Percentiles rank a stretch among this genome's conserved stretches.
Evolutionary conservation across 1,140 invertebrate genomes (phyloP).

Genomic region (Pachypeltis micranthus): DNA sequence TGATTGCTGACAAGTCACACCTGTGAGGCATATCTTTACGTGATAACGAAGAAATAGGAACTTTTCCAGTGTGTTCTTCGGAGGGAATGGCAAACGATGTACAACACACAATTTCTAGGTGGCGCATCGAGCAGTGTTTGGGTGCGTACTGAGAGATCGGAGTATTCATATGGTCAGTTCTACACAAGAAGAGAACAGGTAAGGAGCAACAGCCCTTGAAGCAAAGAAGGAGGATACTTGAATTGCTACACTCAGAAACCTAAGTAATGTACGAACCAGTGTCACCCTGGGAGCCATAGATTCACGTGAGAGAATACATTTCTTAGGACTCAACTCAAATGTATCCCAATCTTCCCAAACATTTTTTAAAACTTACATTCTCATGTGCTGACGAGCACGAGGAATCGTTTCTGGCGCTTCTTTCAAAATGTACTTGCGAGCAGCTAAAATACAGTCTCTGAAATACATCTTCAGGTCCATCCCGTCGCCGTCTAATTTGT

Average conservation of each 20-base stretch:
- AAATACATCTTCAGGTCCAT: constrained; percentile 61
- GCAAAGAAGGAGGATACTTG: background rate
- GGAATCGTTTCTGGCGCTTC: constrained; percentile 73
- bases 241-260: background rate
- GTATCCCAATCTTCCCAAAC: background rate
- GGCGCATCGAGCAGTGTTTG: too few species aligned
- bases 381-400: constrained; percentile 61
- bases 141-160: too few species aligned
- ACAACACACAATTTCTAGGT: too few species aligned
- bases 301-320: background rate
- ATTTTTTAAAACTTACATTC: constrained; percentile 45
- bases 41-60: too few species aligned
- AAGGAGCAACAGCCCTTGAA: too few species aligned
- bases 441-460: constrained; percentile 54
- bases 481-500: constrained; percentile 56
- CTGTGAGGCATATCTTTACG: too few species aligned
- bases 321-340: background rate
- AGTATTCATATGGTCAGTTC: too few species aligned
- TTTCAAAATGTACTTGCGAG: constrained; percentile 64
- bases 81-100: too few species aligned
- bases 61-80: too few species aligned
- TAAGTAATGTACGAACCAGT: too few species aligned
- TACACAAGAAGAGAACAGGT: too few species aligned
- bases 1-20: too few species aligned
- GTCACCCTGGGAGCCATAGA: background rate